phyloP scores from a whole-genome alignment of 2,888 invertebrate genomes.

The Calliopum simillimum region DNA sequence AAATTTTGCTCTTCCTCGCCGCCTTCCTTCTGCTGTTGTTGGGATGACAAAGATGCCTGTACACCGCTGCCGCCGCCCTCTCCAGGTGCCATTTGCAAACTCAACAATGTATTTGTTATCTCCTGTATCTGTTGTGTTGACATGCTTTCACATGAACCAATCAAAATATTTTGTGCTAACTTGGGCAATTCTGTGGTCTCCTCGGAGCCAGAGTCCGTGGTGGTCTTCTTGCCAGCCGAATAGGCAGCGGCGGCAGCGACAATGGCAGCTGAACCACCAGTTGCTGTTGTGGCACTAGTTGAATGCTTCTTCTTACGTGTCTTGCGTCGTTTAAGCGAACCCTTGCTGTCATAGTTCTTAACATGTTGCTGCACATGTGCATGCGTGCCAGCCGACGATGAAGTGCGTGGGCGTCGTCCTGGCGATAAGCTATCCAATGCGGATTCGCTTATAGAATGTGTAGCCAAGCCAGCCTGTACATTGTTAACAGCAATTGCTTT shows the following conservation, averaged over 20 bases:
- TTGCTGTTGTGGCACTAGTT: constrained; percentile 24
- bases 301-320: constrained; percentile 64
- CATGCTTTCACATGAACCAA: constrained; percentile 67
- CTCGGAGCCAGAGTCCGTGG: constrained; percentile 73
- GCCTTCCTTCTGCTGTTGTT: constrained; percentile 37
- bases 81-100: constrained; percentile 49
- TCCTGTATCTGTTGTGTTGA: constrained; percentile 75
- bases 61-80: not conserved
- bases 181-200: constrained; percentile 56
- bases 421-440: constrained; percentile 81
- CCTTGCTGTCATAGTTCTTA: constrained; percentile 64
- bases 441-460: constrained; percentile 90
- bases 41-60: constrained; percentile 51
- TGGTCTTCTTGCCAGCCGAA: constrained; percentile 64
- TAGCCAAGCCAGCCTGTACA: constrained; percentile 69
- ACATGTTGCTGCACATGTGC: constrained; percentile 51
- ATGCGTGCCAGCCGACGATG: constrained; percentile 52
- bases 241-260: constrained; percentile 41
- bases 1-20: constrained; percentile 72
- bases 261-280: constrained; percentile 6
- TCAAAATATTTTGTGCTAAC: constrained; percentile 71
- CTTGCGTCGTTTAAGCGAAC: constrained; percentile 64
- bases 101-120: constrained; percentile 69
- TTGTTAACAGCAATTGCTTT: constrained; percentile 59
- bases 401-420: constrained; percentile 57